phyloP scores from a whole-genome alignment of 2,797 vertebrate genomes.

The Danio aesculapii region DNA sequence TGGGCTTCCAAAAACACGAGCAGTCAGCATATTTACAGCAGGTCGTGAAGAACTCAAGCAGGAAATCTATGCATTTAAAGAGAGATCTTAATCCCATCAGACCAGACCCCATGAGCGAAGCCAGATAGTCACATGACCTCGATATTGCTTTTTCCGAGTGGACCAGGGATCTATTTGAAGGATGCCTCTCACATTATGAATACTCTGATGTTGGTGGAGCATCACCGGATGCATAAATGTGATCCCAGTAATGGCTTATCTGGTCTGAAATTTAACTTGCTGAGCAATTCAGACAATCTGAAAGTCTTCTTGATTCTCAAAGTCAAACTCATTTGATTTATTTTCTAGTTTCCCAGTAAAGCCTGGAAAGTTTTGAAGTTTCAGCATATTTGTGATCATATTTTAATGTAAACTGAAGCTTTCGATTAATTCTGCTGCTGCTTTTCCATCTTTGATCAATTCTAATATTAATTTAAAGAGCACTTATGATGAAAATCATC shows the following conservation, averaged over 20 bases:
- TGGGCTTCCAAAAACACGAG: conserved; percentile 30
- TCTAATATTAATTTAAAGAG: neutral
- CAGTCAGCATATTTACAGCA: conserved; percentile 49
- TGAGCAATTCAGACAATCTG: neutral
- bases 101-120: conserved; percentile 18
- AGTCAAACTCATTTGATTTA: conserved; percentile 15
- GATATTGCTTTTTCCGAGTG: conserved; percentile 23
- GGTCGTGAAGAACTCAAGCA: conserved; percentile 42
- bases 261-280: conserved; percentile 13
- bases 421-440: neutral
- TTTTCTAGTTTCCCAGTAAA: conserved; percentile 5
- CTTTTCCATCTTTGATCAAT: neutral
- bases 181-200: conserved; percentile 10
- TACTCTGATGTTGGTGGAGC: conserved; percentile 1
- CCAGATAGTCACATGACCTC: conserved; percentile 34
- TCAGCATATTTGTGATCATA: neutral
- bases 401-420: neutral
- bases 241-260: conserved; percentile 15
- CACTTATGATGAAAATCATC: no score
- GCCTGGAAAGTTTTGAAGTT: neutral
- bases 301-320: neutral
- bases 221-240: neutral
- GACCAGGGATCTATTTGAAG: conserved; percentile 24
- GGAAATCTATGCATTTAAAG: conserved; percentile 51
- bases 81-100: conserved; percentile 52